A percentile compares a stretch with the other conserved stretches of the same genome.
Evolutionary conservation across 2,888 invertebrate species (phyloP).

Genomic region (Gortyna flavago): DNA sequence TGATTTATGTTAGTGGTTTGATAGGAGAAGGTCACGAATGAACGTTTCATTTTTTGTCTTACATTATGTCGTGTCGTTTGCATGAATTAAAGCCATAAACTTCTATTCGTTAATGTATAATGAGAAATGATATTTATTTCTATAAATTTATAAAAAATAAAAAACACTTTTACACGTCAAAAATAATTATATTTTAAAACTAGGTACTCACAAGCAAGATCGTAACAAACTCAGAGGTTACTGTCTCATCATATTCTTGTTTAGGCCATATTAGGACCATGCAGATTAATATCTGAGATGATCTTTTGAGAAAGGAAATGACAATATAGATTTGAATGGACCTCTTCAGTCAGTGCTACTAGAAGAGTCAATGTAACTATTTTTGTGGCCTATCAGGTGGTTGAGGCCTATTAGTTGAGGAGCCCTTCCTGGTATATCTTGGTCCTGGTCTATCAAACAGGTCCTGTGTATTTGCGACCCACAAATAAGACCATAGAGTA

Average conservation of each 20-base stretch:
- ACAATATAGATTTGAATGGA: not conserved
- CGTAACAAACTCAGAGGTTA: not conserved
- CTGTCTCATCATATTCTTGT: not conserved
- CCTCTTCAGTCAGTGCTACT: not conserved
- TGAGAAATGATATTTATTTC: not conserved
- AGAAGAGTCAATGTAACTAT: not conserved
- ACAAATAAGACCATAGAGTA: not conserved
- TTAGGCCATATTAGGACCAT: not conserved
- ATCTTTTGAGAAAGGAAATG: not conserved
- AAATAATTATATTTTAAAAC: not conserved
- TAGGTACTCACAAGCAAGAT: not conserved
- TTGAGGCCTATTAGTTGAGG: not conserved
- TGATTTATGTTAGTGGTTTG: conserved; percentile 42
- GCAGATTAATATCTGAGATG: not conserved
- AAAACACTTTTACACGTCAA: not conserved
- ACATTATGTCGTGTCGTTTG: not conserved
- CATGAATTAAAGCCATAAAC: too few species aligned
- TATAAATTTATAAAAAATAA: not conserved
- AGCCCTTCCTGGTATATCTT: not conserved
- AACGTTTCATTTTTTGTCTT: not conserved
- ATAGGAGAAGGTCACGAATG: not conserved
- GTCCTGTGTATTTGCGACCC: not conserved
- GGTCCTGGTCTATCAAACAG: not conserved
- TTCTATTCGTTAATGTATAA: not conserved
- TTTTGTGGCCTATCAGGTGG: not conserved